These are phyloP conservation scores for Rhingia rostrata DNA, from an alignment of 2,888 invertebrate species.

Conservation along the genomic window DNA sequence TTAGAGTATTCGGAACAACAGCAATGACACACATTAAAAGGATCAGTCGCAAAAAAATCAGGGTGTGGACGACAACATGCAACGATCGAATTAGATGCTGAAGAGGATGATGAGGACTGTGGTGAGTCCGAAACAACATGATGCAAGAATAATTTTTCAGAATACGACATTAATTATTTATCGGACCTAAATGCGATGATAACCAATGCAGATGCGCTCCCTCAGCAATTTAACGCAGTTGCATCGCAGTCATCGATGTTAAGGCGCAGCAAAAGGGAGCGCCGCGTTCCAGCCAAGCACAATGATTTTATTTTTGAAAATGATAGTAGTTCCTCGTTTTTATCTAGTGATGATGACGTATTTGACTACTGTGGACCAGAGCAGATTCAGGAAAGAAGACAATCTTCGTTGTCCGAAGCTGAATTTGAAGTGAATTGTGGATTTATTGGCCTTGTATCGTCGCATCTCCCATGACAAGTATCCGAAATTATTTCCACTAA, in stretches of 20 bases:
- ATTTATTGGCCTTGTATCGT: not conserved
- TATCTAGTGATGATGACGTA: not conserved
- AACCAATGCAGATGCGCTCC: not conserved
- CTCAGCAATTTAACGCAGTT: not conserved
- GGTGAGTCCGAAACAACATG: not conserved
- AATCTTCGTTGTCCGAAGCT: not conserved
- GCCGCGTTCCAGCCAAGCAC: no score
- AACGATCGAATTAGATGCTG: not conserved
- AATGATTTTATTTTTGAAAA: not conserved
- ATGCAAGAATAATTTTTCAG: not conserved
- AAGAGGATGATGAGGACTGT: not conserved
- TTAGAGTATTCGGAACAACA: slow-evolving; percentile 10
- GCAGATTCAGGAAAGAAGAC: not conserved
- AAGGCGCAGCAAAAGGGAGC: not conserved
- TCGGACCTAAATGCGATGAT: not conserved
- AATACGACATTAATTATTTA: not conserved
- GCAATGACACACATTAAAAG: slow-evolving; percentile 27
- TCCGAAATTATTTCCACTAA: not conserved
- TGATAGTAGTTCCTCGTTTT: not conserved
- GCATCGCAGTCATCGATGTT: not conserved
- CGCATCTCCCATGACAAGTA: not conserved
- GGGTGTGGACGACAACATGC: no score
- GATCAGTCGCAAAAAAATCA: slow-evolving; percentile 44
- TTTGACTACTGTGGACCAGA: not conserved
- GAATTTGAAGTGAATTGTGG: not conserved